These are phyloP conservation scores for Promerops cafer DNA, from an alignment of 2,113 vertebrate species.

Conservation along the genomic window DNA sequence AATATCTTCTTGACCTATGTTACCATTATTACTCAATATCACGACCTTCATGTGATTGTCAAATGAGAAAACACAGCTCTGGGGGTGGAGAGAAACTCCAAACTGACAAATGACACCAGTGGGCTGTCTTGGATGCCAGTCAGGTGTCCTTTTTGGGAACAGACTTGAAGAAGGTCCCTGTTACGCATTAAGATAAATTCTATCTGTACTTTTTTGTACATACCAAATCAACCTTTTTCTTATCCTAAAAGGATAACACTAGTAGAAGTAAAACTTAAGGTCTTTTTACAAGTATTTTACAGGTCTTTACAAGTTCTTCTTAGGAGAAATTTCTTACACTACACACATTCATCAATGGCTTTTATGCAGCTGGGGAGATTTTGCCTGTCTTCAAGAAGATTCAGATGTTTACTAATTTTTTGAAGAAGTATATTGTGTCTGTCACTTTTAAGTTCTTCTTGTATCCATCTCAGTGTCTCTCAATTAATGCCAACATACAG, in stretches of 20 bases:
- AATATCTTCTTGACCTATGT: conserved; percentile 29
- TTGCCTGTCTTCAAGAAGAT: neutral
- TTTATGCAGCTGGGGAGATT: neutral
- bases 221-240: neutral
- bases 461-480: neutral
- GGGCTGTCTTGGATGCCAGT: neutral
- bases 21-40: conserved; percentile 30
- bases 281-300: neutral
- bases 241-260: neutral
- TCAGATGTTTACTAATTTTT: neutral
- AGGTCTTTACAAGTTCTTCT: neutral
- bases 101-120: conserved; percentile 15
- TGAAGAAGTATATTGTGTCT: neutral
- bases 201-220: neutral
- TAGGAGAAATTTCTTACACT: neutral
- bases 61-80: conserved; percentile 31
- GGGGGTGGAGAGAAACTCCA: neutral
- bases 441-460: neutral
- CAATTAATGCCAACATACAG: neutral
- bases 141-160: neutral
- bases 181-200: neutral
- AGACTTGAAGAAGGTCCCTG: neutral
- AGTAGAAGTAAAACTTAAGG: neutral
- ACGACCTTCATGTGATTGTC: conserved; percentile 12
- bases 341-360: neutral